Evolutionary conservation across 2,797 vertebrate species (phyloP), one percentile per base, ranked within the genome.

Genomic region (Gadopsis marmoratus): DNA sequence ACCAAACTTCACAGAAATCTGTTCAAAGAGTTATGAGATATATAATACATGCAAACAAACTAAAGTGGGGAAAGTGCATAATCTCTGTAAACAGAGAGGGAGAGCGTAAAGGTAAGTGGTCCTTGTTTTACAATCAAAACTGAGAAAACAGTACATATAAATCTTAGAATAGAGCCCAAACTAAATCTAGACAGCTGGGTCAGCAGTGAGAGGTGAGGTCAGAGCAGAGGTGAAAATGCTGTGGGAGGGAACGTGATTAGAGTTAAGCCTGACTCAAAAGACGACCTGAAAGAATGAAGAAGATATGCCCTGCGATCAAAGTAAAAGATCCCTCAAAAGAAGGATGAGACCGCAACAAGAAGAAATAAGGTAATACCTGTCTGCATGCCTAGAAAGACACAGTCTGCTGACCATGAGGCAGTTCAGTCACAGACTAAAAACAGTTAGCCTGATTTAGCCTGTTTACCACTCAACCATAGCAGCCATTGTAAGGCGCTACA

Each of bases 261-360:
- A 77, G 86, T 60, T 51, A 4, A 89, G 71, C 69, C 81, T 47
- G 74, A 82, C 87, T 86, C 80, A 87, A 86, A 39, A 89, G 82
- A 58, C 29, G n/a, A 81, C 66, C 64, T 66, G 76, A 85, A 70
- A 70, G 83, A 65, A n/a, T n/a, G 26, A 26, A 26, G 26, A 26
- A 26, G 2, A 26, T 80, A 76, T 16, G 82, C 61, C 7, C 76
- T 2, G 74, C 14, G 58, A 90, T 88, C 89, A 90, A 91, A 93
- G 90, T 21, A 13, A 54, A 78, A 48, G 19, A 54, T 21, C 50
- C 61, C 37, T 79, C 35, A 39, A 76, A 84, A 69, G 75, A 31
- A 48, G 63, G 72, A 81, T 55, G 63, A 81, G 70, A 78, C 35
- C 4, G 47, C 41, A 65, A 53, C 60, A 14, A 45, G 37, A 26